These are phyloP conservation scores for Saimiri boliviensis DNA, from an alignment of 2,113 vertebrate genomes.

Conservation along the genomic window DNA sequence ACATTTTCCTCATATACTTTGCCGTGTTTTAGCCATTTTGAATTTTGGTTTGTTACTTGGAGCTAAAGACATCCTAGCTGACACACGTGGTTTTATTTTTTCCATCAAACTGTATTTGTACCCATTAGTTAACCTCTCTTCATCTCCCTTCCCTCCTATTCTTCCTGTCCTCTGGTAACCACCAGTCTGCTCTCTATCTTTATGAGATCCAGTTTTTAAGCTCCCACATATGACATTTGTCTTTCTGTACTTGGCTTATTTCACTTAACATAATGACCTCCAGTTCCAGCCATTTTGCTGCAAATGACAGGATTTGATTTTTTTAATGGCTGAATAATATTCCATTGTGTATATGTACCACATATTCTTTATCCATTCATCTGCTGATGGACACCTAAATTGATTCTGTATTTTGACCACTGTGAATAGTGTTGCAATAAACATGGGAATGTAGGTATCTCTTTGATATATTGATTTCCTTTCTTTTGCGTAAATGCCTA, in stretches of 20 bases:
- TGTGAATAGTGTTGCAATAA: not conserved
- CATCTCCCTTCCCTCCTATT: not conserved
- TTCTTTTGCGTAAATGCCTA: not conserved
- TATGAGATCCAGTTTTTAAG: not conserved
- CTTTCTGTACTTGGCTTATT: not conserved
- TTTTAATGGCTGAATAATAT: not conserved
- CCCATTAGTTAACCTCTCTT: not conserved
- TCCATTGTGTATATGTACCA: not conserved
- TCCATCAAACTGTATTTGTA: not conserved
- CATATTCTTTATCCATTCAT: not conserved
- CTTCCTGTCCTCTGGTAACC: not conserved
- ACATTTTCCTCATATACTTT: not conserved
- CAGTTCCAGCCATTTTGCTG: not conserved
- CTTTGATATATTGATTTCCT: not conserved
- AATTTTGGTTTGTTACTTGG: constrained; percentile 14
- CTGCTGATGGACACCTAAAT: not conserved
- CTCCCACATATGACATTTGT: not conserved
- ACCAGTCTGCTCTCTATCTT: not conserved
- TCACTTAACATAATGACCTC: not conserved
- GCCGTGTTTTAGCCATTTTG: not conserved
- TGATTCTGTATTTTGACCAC: not conserved
- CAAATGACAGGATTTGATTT: not conserved
- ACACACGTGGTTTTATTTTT: not conserved
- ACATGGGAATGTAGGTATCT: not conserved
- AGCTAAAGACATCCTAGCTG: not conserved